Conservation (phyloP, 2,888 invertebrate species). For the Drosophila borealis region DNA sequence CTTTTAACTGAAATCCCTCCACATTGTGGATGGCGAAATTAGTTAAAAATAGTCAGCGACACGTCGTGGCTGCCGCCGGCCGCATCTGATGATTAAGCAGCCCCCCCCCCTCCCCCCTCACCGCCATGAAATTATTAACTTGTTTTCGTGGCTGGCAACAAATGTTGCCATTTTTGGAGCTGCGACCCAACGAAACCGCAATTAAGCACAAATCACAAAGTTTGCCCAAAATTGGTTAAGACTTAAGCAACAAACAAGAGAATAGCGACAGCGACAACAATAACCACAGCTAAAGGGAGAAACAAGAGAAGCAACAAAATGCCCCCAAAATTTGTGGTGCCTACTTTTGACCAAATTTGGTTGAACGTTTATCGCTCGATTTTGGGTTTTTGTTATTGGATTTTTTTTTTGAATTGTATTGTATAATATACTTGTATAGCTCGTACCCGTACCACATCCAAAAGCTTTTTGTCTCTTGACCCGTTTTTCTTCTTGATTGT, state of each 20-base stretch:
- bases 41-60: conserved; percentile 60
- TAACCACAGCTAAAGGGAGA: conserved; percentile 40
- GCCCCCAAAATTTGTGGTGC: conserved; percentile 74
- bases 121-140: conserved; percentile 75
- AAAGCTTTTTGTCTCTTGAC: conserved; percentile 74
- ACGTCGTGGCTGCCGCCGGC: conserved; percentile 35
- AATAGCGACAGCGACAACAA: conserved; percentile 39
- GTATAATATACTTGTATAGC: conserved; percentile 66
- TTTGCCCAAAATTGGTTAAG: conserved; percentile 60
- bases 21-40: conserved; percentile 45
- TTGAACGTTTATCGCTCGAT: conserved; percentile 51
- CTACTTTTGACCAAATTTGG: conserved; percentile 80
- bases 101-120: too few species aligned
- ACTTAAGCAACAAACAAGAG: conserved; percentile 40
- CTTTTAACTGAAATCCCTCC: conserved; percentile 6
- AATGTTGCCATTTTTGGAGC: conserved; percentile 66
- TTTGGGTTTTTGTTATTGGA: conserved; percentile 24
- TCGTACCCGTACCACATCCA: conserved; percentile 29
- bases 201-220: conserved; percentile 66
- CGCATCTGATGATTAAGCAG: conserved; percentile 69
- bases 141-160: conserved; percentile 64
- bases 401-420: conserved; percentile 30
- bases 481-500: conserved; percentile 57
- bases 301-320: conserved; percentile 35
- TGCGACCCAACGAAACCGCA: conserved; percentile 63